Base-by-base conservation (phyloP, 2,797 vertebrate genomes). In the Hippoglossus hippoglossus region DNA sequence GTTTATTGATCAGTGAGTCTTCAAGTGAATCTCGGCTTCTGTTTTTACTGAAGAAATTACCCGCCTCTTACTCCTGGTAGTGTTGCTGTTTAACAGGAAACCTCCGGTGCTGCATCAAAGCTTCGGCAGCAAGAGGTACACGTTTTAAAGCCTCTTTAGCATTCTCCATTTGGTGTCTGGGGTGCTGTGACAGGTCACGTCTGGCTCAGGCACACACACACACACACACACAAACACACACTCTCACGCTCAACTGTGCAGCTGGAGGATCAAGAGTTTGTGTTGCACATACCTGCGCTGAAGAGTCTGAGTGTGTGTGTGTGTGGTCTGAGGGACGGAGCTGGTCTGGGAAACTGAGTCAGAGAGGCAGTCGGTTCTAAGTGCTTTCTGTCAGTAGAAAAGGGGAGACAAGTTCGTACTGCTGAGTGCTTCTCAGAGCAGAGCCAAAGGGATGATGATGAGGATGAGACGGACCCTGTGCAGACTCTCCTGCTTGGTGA, bases 401-500 rank as follows among this genome's bases (percentile, higher is more conserved):
- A 65, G 53, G 18, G 41, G 41, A 74, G 47, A 71, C 44, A 54
- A 65, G 54, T 61, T 63, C 31, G 58, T 21, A 39, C 46, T 55
- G 52, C 64, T 13, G 31, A 75, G 56, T 7, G 50, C 41, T 73
- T 52, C 74, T 78, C 60, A 39, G 67, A 80, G 31, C 47, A 22
- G 60, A 78, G 50, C 39, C 52, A 8, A 9, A 59, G 58, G 34
- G 49, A 79, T 64, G 75, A 78, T 46, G 82, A 76, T 81, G 79
- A 86, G 72, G 71, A 79, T 82, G 65, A 89, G 69, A 66, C 36
- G 2, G 63, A 82, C 65, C 34, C 70, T 90, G 67, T 85, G 78
- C 78, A 83, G 82, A 69, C 67, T 90, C 67, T 90, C 75, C 47
- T 89, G 79, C 75, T 50, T 92, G 78, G 68, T 92, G 70, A 89